Evolutionary conservation across 2,888 invertebrate species (phyloP).

Genomic region (Idaea straminata): DNA sequence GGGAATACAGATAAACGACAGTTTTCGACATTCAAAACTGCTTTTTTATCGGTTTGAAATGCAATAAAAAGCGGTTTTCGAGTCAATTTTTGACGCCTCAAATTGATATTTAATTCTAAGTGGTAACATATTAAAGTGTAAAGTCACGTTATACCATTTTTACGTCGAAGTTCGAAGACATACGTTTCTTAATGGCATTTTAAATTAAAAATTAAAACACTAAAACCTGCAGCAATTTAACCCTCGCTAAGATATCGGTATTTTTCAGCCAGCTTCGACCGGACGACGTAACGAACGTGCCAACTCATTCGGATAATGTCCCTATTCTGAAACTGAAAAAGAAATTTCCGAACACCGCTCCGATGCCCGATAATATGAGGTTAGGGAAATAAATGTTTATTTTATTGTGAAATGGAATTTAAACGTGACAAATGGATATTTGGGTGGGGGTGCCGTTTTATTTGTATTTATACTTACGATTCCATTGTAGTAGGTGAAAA

Average conservation of each 20-base stretch:
- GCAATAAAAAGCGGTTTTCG: background rate
- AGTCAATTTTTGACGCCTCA: background rate
- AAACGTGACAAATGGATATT: constrained; percentile 1
- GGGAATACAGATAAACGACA: constrained; percentile 9
- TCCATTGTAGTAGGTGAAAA: background rate
- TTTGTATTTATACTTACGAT: background rate
- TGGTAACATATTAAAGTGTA: background rate
- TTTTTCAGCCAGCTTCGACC: constrained; percentile 44
- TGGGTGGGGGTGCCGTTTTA: background rate
- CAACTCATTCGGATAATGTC: constrained; percentile 40
- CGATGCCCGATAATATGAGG: background rate
- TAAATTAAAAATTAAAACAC: background rate
- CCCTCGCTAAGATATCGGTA: constrained; percentile 44
- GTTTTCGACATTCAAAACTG: background rate
- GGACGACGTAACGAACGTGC: constrained; percentile 39
- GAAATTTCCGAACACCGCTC: background rate
- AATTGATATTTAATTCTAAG: background rate
- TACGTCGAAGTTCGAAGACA: background rate
- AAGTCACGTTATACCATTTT: background rate
- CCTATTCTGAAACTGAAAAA: constrained; percentile 37
- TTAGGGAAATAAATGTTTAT: constrained; percentile 7
- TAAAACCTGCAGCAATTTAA: constrained; percentile 17
- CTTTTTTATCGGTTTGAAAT: background rate
- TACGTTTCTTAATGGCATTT: background rate
- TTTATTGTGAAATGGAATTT: constrained; percentile 6